Evolutionary conservation across 2,888 invertebrate species (phyloP).

Genomic region (Malthinus flaveolus): DNA sequence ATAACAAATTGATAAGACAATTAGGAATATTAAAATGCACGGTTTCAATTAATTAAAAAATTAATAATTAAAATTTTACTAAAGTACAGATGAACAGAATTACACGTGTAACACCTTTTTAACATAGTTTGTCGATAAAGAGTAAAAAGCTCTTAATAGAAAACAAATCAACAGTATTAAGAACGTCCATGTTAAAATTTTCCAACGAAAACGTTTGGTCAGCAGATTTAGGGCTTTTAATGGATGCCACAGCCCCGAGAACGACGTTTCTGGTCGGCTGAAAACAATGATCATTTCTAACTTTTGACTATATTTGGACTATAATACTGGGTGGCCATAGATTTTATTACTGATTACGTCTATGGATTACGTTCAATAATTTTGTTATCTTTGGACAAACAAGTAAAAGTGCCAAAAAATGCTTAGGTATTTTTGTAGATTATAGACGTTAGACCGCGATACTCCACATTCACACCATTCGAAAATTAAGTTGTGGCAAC

Average conservation of each 20-base stretch:
- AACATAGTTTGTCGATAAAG: conserved; percentile 57
- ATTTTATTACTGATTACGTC: too few species aligned
- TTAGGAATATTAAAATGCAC: conserved; percentile 1
- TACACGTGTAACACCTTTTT: conserved; percentile 53
- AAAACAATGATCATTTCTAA: too few species aligned
- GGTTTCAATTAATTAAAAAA: conserved; percentile 1
- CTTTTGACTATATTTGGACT: too few species aligned
- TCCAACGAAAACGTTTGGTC: conserved; percentile 52
- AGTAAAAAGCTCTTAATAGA: conserved; percentile 52
- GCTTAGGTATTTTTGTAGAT: too few species aligned
- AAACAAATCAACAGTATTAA: conserved; percentile 48
- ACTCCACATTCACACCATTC: too few species aligned
- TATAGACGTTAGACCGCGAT: too few species aligned
- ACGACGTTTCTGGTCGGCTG: conserved; percentile 66
- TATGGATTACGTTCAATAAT: too few species aligned
- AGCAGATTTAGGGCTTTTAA: conserved; percentile 55
- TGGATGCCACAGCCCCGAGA: conserved; percentile 63
- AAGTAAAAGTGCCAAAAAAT: too few species aligned
- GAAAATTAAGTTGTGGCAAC: too few species aligned
- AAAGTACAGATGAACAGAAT: not conserved
- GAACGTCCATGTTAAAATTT: conserved; percentile 47
- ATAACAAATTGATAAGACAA: not conserved
- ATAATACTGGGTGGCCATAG: too few species aligned
- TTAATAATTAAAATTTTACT: too few species aligned
- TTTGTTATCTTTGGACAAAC: too few species aligned